A percentile compares a stretch with the other conserved stretches of the same genome.
Conservation (phyloP, 2,888 invertebrate genomes). For the Drepana falcataria region DNA sequence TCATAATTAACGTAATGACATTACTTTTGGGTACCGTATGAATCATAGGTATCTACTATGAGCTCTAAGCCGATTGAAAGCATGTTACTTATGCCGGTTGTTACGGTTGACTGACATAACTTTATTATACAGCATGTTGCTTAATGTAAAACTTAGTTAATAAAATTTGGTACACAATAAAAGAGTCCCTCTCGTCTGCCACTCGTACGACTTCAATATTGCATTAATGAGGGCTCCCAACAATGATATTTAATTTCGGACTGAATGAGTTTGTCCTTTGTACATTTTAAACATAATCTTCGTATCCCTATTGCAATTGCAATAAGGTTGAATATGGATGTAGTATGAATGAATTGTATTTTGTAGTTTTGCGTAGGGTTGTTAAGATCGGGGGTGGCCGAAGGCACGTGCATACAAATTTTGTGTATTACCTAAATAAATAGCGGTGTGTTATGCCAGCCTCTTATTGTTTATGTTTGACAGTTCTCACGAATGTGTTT, state of each 20-base stretch:
- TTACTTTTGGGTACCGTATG: too few relatives aligned
- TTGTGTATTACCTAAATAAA: slow-evolving; percentile 76
- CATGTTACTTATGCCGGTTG: neutral
- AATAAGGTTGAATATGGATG: slow-evolving; percentile 31
- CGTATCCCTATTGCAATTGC: slow-evolving; percentile 14
- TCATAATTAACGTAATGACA: too few relatives aligned
- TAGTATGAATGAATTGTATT: slow-evolving; percentile 3
- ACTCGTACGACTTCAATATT: slow-evolving; percentile 60
- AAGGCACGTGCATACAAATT: slow-evolving; percentile 70
- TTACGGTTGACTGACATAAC: slow-evolving; percentile 7
- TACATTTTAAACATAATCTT: slow-evolving; percentile 12
- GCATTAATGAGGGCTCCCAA: slow-evolving; percentile 68
- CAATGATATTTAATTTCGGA: slow-evolving; percentile 74
- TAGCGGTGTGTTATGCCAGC: slow-evolving; percentile 41
- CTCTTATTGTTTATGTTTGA: slow-evolving; percentile 46
- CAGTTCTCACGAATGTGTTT: slow-evolving; percentile 64
- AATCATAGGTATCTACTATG: too few relatives aligned
- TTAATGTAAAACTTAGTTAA: slow-evolving; percentile 44
- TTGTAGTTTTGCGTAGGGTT: slow-evolving; percentile 20
- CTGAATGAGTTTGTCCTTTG: slow-evolving; percentile 51
- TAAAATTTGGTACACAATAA: slow-evolving; percentile 64
- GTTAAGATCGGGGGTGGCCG: slow-evolving; percentile 36
- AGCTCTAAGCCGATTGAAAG: neutral
- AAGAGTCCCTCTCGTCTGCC: slow-evolving; percentile 46
- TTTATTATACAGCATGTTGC: slow-evolving; percentile 14